Base-by-base conservation (phyloP, 64 coral and sea anemone species). In the Montipora foliosa region DNA sequence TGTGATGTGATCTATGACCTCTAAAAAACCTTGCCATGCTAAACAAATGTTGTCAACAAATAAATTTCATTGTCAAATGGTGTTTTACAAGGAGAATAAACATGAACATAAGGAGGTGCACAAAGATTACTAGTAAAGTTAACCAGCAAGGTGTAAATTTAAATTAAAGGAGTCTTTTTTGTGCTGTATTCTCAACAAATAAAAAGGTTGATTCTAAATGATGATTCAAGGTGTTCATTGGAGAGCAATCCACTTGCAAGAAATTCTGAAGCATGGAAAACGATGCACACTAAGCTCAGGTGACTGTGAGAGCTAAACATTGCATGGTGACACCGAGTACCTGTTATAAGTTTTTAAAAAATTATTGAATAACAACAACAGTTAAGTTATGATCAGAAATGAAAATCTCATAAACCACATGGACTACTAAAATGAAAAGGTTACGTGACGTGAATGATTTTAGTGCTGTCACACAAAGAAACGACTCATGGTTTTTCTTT, bases 211-310 rank as follows among this genome's bases (percentile, higher is more conserved):
- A 57, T 57, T 57, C 6, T 57, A 57, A 57, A 57, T 8, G 2
- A 6, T 6, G 53, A 57, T 1, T 11, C 53, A 57, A 57, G 53
- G 11, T 49, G 62, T 71, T 45, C 67, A 22, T 47, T 49, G 44
- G 64, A 71, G 8, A 47, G 19, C 45, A 50, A 86, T 50, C 6
- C 53, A 57, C 14, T 24, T 14, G 16, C 82, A 86, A 70, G 82
- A 69, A 70, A 49, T 49, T 71, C 64, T 86, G 82, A 86, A 8
- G 82, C 15, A 2, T 69, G 82, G 82, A 71, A 71, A 86, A 86
- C 62, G 10, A 22, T 70, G 45, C 10, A 71, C 62, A 70, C 20
- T 71, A 67, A 86, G 64, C 47, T 86, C 82, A 86, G 82, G 82
- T 86, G 82, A 86, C 47, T 78, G 22, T 24, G 69, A 71, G 17